Evolutionary conservation across 2,888 invertebrate genomes (phyloP), one percentile per base, ranked within the genome.

Genomic region (Athalia rosae): DNA sequence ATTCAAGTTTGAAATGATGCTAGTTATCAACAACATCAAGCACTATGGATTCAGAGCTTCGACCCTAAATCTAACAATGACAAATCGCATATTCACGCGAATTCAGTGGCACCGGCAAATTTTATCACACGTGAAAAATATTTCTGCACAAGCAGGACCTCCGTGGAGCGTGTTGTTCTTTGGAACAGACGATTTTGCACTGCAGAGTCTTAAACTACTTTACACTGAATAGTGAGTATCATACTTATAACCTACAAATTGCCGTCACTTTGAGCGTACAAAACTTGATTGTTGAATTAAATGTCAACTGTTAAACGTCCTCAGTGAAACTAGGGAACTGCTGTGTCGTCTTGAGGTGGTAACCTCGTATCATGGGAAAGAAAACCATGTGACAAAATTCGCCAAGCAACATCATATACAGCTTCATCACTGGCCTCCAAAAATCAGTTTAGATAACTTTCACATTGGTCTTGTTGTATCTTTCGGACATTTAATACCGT

Each of bases 391-490:
- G 3, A 91, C 92, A 78, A 91, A 92, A 79, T 97, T 93, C 92
- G 95, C 97, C 0, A 86, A 90, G 43, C 84, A 92, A 28, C 91
- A 94, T 83, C 91, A 93, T 53, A 90, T 96, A 41, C 87, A 87
- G 13, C 86, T 94, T 15, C 91, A 94, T 82, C 87, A 91, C 79
- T 98, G 97, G 97, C 94, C 95, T 3, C 87, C 90, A 47, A 81
- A 88, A 58, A 84, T 92, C 58, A 81, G 86, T 7, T 84, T 91
- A 73, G 86, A 88, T 11, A 90, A 92, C 74, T 98, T 94, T 91
- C 95, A 98, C 87, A 90, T 98, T 79, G 98, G 98, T 4, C 90
- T 98, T 69, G 96, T 99, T 47, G 97, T 96, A 1, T 98, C 98
- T 0, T 99, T 99, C 92, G 98, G 99, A 0, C 95, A 97, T 87